phyloP scores from a whole-genome alignment of 2,113 vertebrate species.

The Petromus typicus region DNA sequence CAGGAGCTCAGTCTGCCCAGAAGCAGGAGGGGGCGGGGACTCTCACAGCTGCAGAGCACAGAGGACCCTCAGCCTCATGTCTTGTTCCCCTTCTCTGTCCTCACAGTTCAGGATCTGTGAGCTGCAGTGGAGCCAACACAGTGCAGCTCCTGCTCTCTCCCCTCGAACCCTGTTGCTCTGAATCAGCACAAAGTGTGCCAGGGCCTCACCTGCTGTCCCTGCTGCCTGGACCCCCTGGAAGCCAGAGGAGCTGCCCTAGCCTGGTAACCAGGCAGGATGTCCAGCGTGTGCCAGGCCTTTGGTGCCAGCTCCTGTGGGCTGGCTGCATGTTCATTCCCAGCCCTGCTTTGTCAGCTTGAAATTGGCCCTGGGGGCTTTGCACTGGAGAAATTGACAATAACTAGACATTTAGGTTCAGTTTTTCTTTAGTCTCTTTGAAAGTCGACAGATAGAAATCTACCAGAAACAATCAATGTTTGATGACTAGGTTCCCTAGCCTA shows the following conservation, averaged over 20 bases:
- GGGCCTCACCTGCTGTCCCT: background rate
- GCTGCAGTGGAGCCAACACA: too few relatives aligned
- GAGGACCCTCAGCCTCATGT: background rate
- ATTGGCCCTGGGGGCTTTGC: background rate
- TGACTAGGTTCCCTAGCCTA: background rate
- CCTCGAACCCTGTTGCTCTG: background rate
- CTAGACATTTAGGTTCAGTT: background rate
- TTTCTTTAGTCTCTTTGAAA: background rate
- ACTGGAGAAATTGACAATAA: background rate
- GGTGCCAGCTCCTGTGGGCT: background rate
- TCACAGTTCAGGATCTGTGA: background rate
- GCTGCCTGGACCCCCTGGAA: accelerated
- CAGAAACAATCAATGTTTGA: background rate
- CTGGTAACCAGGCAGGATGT: background rate
- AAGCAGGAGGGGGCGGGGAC: too few relatives aligned
- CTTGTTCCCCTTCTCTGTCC: background rate
- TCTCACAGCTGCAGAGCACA: background rate
- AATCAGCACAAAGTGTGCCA: background rate
- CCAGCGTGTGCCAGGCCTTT: background rate
- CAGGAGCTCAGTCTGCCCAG: background rate
- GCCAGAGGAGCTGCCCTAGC: background rate
- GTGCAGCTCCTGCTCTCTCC: background rate
- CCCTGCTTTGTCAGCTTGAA: background rate
- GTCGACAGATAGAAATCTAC: background rate
- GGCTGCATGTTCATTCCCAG: background rate